Conservation (phyloP, 2,888 invertebrate species). For the Patella depressa region DNA sequence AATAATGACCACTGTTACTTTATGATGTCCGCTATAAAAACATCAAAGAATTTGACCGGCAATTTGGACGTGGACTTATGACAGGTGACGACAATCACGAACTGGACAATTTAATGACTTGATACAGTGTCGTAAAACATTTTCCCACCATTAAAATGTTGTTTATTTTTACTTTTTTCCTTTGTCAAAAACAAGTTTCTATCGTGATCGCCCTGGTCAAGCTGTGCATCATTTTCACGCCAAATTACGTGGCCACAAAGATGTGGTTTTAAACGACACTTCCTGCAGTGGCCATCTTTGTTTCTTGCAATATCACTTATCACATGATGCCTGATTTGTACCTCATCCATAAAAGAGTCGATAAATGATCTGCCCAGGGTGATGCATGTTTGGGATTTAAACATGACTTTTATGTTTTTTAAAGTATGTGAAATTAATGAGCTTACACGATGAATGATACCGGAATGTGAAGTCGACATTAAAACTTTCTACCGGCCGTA, state of each 20-base stretch:
- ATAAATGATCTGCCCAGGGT: conserved; percentile 1
- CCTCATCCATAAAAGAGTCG: conserved; percentile 6
- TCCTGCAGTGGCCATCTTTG: conserved; percentile 3
- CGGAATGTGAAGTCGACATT: no score
- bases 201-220: not conserved
- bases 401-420: no score
- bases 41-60: not conserved
- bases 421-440: no score
- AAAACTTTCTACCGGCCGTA: no score
- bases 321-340: conserved; percentile 1
- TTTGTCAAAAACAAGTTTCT: not conserved
- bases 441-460: no score
- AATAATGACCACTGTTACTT: not conserved
- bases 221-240: conserved; percentile 10
- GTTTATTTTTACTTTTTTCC: conserved; percentile 11
- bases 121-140: conserved; percentile 4
- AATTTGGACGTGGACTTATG: not conserved
- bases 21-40: not conserved
- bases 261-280: not conserved
- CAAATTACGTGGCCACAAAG: conserved; percentile 6
- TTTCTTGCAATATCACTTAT: not conserved
- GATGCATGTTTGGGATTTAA: not conserved
- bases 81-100: not conserved
- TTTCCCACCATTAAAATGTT: not conserved
- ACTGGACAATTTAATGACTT: not conserved